Evolutionary conservation across 1,140 invertebrate species (phyloP).

Genomic region (Musca vetustissima): DNA sequence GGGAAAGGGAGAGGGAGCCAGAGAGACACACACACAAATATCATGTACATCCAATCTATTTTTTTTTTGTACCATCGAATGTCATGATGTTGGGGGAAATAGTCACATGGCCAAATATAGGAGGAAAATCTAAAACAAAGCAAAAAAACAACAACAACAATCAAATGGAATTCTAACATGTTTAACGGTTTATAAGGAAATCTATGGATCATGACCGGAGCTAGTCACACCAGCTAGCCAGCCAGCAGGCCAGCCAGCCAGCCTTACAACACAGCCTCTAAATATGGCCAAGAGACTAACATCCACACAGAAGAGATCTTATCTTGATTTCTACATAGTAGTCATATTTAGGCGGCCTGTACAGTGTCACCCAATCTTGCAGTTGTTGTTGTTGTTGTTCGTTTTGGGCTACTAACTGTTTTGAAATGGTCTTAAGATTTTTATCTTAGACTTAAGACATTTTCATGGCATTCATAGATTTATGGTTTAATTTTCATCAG

Average conservation of each 20-base stretch:
- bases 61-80: constrained; percentile 30
- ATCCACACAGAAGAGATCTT: too few species aligned
- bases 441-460: background rate
- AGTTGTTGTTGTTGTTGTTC: background rate
- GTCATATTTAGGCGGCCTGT: too few species aligned
- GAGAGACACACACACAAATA: background rate
- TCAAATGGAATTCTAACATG: constrained; percentile 1
- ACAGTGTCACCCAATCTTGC: too few species aligned
- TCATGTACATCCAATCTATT: constrained; percentile 12
- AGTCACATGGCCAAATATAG: background rate
- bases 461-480: constrained; percentile 2
- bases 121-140: background rate
- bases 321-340: too few species aligned
- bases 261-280: background rate
- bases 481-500: constrained; percentile 20
- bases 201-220: constrained; percentile 26
- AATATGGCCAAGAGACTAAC: too few species aligned
- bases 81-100: constrained; percentile 8
- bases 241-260: constrained; percentile 27
- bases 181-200: constrained; percentile 24
- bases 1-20: background rate
- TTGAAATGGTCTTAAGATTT: constrained; percentile 1
- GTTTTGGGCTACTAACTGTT: background rate
- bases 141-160: too few species aligned
- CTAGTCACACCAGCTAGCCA: constrained; percentile 20